A percentile compares a stretch with the other conserved stretches of the same genome.
These are phyloP conservation scores for Pristionchus entomophagus DNA, from an alignment of 2,888 invertebrate species.

Conservation along the genomic window DNA sequence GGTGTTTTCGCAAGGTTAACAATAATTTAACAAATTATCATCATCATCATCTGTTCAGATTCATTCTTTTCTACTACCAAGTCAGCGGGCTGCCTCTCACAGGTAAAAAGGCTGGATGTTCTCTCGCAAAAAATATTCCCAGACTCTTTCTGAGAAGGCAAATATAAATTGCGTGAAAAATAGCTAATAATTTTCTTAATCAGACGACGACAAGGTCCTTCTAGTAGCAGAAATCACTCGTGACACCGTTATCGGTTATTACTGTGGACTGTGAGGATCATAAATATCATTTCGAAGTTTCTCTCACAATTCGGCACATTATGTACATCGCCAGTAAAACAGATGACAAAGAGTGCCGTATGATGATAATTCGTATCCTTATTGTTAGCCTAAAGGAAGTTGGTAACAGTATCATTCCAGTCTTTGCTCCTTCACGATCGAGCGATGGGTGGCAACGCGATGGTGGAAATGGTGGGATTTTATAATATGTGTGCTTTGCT, in stretches of 20 bases:
- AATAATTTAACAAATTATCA: neutral
- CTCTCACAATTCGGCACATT: too few relatives aligned
- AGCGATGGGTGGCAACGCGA: neutral
- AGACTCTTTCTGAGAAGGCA: too few relatives aligned
- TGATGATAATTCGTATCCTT: too few relatives aligned
- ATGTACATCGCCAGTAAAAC: too few relatives aligned
- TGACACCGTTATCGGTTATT: neutral
- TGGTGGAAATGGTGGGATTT: constrained; percentile 12
- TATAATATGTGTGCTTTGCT: too few relatives aligned
- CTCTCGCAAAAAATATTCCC: neutral
- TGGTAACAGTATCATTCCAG: neutral
- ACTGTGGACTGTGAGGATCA: neutral
- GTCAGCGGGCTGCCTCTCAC: neutral
- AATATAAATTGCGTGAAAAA: too few relatives aligned
- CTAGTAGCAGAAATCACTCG: neutral
- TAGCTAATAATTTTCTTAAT: too few relatives aligned
- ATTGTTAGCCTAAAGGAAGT: too few relatives aligned
- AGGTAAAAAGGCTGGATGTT: constrained; percentile 13
- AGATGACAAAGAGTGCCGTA: too few relatives aligned
- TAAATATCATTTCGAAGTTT: too few relatives aligned
- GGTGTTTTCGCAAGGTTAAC: neutral
- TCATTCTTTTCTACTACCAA: constrained; percentile 29
- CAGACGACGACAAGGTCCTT: neutral
- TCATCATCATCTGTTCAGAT: neutral
- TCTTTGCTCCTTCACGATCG: neutral